Evolutionary conservation across 2,888 invertebrate species (phyloP).

Genomic region (Ashinkailepas kermadecensis): DNA sequence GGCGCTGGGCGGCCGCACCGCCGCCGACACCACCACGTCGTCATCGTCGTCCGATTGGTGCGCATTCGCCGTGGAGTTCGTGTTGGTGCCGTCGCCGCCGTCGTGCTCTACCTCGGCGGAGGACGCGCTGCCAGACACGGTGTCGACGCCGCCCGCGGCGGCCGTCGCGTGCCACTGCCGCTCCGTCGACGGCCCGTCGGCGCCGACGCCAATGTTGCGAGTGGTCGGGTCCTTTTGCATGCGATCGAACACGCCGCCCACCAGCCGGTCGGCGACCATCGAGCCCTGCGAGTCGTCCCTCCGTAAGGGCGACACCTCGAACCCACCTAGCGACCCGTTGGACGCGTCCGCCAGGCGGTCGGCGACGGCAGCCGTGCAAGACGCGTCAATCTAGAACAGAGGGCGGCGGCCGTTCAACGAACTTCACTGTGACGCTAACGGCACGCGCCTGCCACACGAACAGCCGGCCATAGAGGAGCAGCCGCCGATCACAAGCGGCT

Average conservation of each 20-base stretch:
- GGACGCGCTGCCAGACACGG: neutral
- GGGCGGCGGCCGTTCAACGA: neutral
- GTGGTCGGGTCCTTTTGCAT: neutral
- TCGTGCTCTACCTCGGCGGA: neutral
- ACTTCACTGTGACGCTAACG: too few relatives aligned
- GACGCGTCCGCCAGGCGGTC: neutral
- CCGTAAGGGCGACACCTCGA: neutral
- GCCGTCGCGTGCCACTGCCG: neutral
- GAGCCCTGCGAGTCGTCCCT: neutral
- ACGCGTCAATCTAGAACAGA: constrained; percentile 2
- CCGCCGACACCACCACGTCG: neutral
- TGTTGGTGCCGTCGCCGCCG: neutral
- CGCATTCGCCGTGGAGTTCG: too few relatives aligned
- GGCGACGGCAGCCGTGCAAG: neutral
- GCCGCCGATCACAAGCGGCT: too few relatives aligned
- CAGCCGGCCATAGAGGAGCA: too few relatives aligned
- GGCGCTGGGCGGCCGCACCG: neutral
- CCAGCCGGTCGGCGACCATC: neutral
- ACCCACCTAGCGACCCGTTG: neutral
- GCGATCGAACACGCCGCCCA: neutral
- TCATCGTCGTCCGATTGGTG: neutral
- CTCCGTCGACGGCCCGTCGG: neutral
- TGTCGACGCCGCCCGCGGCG: neutral
- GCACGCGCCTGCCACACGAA: too few relatives aligned
- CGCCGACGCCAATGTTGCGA: neutral